Evolutionary conservation across 2,888 invertebrate genomes (phyloP), one percentile per base, ranked within the genome.

Genomic region (Ommatoiulus sabulosus): DNA sequence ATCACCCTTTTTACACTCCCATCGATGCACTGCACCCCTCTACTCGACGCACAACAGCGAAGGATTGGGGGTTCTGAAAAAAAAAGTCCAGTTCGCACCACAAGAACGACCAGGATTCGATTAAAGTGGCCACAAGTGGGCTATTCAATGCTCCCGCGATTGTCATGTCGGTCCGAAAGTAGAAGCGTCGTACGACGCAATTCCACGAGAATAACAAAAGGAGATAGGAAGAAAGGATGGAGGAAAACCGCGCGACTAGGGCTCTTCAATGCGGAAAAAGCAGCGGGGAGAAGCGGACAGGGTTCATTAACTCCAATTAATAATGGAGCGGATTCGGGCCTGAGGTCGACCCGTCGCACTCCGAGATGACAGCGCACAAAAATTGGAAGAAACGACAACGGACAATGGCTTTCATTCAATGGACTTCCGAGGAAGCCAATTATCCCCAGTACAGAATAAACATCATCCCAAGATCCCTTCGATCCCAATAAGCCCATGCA

Each of bases 221-320:
- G 7, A 63, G 46, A 63, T n/a, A 2, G n/a, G 63, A 63, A 20
- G n/a, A 63, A 63, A 20, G 20, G n/a, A 63, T 63, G 63, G 7
- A n/a, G 63, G 63, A 63, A n/a, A n/a, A 63, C 5, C 6, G n/a
- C 52, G 3, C n/a, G 63, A 63, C 10, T n/a, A n/a, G 7, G n/a
- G 63, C n/a, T n/a, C 63, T 63, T n/a, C 63, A 63, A 63, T 63
- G 63, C 63, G 63, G 63, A 20, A 46, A 63, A n/a, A n/a, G 63
- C n/a, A 63, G 63, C n/a, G 20, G n/a, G 63, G 63, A 20, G 20
- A 17, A 63, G 17, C n/a, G n/a, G 63, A 3, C 20, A 63, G 63
- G 63, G 63, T 63, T 63, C 63, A 63, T 63, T 63, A 63, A 17
- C 63, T 63, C 63, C 63, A 63, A 63, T 63, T 63, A 63, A 63